Percentiles rank a stretch among this genome's conserved stretches.
These are phyloP conservation scores for Vimba vimba DNA, from an alignment of 2,113 vertebrate genomes.

Conservation along the genomic window DNA sequence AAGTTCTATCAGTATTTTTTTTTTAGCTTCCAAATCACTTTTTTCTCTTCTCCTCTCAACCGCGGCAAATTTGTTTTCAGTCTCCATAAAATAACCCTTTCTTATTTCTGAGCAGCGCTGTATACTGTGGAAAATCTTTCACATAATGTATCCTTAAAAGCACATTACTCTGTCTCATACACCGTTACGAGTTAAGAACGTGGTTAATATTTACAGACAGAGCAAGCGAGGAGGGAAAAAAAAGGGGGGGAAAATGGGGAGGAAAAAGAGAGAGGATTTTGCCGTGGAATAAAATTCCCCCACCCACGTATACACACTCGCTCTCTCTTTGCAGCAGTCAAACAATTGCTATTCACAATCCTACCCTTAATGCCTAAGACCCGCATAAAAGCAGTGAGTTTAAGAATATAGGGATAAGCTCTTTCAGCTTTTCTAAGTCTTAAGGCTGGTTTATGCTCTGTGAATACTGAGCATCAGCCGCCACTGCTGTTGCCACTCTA, in stretches of 20 bases:
- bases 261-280: conserved; percentile 75
- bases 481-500: conserved; percentile 81
- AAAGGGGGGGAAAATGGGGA: conserved; percentile 58
- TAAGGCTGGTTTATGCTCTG: conserved; percentile 81
- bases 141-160: conserved; percentile 84
- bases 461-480: conserved; percentile 81
- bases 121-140: conserved; percentile 79
- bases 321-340: conserved; percentile 75
- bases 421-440: conserved; percentile 83
- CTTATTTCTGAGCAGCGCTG: conserved; percentile 73
- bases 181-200: conserved; percentile 80
- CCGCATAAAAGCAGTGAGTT: conserved; percentile 83
- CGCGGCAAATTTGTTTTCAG: conserved; percentile 78
- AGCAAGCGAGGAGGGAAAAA: conserved; percentile 30
- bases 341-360: conserved; percentile 86
- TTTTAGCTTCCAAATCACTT: conserved; percentile 59
- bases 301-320: conserved; percentile 79
- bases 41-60: conserved; percentile 66
- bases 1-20: conserved; percentile 69
- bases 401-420: conserved; percentile 85
- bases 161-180: conserved; percentile 80
- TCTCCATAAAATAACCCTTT: conserved; percentile 81
- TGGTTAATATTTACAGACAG: conserved; percentile 80
- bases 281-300: conserved; percentile 77
- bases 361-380: conserved; percentile 85